phyloP scores from a whole-genome alignment of 2,113 vertebrate genomes.

The Sorex fumeus region DNA sequence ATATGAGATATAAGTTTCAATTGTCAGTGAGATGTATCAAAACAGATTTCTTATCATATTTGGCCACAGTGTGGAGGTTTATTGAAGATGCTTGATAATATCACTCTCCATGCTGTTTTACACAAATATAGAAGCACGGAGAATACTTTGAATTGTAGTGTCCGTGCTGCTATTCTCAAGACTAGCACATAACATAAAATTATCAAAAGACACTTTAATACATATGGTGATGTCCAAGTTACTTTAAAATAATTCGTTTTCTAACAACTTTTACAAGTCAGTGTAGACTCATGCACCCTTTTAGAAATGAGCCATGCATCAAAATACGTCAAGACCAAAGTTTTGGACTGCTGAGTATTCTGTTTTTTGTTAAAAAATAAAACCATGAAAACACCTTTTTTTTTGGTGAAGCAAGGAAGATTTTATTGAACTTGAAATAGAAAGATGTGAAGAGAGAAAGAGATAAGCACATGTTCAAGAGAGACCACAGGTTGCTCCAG shows the following conservation, averaged over 20 bases:
- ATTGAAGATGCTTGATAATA: conserved; percentile 72
- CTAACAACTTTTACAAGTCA: background rate
- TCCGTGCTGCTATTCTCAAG: background rate
- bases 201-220: conserved; percentile 19
- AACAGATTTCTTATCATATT: conserved; percentile 80
- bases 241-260: conserved; percentile 61
- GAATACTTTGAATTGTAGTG: conserved; percentile 30
- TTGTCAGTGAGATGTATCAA: conserved; percentile 76
- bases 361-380: background rate
- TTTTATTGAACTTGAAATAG: too few species aligned
- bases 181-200: conserved; percentile 10
- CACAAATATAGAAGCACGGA: conserved; percentile 21
- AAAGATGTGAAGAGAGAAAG: too few species aligned
- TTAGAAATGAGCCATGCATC: conserved; percentile 48
- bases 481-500: too few species aligned
- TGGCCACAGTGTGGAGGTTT: conserved; percentile 63
- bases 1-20: conserved; percentile 82
- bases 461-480: too few species aligned
- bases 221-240: conserved; percentile 29
- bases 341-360: background rate
- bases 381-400: background rate
- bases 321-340: conserved; percentile 8
- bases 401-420: too few species aligned
- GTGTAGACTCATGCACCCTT: conserved; percentile 9
- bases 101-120: conserved; percentile 29